Evolutionary conservation across 1,140 invertebrate species (phyloP).

Genomic region (Megathymus violae): DNA sequence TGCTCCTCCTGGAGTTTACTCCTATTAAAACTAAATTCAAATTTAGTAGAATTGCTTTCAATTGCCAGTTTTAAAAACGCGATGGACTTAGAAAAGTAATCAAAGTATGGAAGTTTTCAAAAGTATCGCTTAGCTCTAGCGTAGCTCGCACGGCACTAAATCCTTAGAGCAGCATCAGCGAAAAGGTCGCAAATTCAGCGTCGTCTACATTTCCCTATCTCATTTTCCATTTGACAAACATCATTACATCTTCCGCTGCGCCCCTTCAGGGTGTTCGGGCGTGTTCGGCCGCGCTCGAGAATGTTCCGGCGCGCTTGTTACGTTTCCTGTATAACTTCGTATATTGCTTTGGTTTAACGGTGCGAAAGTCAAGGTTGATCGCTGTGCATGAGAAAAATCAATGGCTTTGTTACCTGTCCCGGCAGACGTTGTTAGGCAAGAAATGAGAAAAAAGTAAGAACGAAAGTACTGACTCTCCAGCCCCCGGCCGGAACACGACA

Average conservation of each 20-base stretch:
- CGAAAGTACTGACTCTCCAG: too few relatives aligned
- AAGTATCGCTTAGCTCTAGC: conserved; percentile 1
- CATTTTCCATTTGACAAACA: conserved; percentile 84
- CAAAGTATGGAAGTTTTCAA: conserved; percentile 4
- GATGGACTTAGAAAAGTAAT: too few relatives aligned
- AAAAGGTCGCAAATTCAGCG: conserved; percentile 64
- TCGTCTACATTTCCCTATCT: conserved; percentile 78
- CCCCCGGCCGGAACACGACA: too few relatives aligned
- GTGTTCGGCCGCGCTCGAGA: conserved; percentile 46
- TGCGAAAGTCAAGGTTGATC: not conserved
- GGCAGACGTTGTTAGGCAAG: too few relatives aligned
- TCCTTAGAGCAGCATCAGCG: conserved; percentile 38
- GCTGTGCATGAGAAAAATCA: too few relatives aligned
- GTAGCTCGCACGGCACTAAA: conserved; percentile 8
- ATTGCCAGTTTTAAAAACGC: too few relatives aligned
- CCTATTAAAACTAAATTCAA: too few relatives aligned
- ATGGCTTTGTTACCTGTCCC: too few relatives aligned
- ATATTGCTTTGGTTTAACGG: not conserved
- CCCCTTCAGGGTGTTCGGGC: conserved; percentile 40
- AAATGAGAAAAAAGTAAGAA: too few relatives aligned
- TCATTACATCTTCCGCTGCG: conserved; percentile 77
- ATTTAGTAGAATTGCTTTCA: too few relatives aligned
- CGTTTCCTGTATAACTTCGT: conserved; percentile 38
- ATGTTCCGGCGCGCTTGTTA: conserved; percentile 47
- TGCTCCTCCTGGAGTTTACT: too few relatives aligned